Conservation (phyloP, 2,797 vertebrate genomes). For the Mus spretus region DNA sequence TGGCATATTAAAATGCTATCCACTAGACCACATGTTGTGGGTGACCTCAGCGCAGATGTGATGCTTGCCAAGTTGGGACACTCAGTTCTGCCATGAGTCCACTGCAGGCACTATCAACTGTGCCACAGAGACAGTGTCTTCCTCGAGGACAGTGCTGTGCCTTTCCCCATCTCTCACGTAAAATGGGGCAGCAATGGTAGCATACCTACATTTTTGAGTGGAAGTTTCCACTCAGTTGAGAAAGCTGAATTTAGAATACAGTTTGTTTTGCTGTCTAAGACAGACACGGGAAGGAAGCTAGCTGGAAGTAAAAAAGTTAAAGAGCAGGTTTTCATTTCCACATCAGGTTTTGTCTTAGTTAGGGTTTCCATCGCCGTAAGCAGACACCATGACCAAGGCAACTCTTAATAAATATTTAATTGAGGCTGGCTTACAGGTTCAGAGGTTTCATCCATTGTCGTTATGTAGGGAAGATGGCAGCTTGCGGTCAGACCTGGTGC, state of each 20-base stretch:
- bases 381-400: neutral
- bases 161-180: neutral
- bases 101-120: neutral
- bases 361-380: neutral
- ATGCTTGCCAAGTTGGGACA: conserved; percentile 21
- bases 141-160: neutral
- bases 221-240: neutral
- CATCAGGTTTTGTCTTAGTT: neutral
- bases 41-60: neutral
- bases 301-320: neutral
- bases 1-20: conserved; percentile 43
- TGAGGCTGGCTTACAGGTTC: neutral
- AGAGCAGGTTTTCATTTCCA: neutral
- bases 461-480: neutral
- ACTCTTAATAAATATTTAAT: neutral
- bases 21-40: conserved; percentile 27
- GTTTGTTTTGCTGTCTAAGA: conserved; percentile 14
- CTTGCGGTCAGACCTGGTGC: neutral
- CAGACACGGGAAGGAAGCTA: neutral
- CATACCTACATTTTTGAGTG: neutral
- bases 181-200: neutral
- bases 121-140: neutral
- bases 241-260: conserved; percentile 30
- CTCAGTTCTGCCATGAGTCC: conserved; percentile 21
- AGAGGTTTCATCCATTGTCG: neutral